Base-by-base conservation (phyloP, 64 coral and sea anemone species). In the Catalaphyllia jardinei region DNA sequence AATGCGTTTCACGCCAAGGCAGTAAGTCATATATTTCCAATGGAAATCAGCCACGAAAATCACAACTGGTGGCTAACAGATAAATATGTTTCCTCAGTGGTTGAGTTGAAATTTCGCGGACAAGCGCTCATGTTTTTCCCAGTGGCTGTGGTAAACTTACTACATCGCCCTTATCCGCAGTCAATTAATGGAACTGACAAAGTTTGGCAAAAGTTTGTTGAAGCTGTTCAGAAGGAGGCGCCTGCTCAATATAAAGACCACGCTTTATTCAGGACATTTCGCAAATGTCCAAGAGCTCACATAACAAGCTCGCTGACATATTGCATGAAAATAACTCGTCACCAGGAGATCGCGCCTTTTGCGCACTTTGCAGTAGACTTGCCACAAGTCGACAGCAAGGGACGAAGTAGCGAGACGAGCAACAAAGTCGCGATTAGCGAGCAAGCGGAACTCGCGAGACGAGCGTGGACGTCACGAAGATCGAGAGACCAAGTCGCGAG, bases 31-130 rank as follows among this genome's bases (percentile, higher is more conserved):
- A 86, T 86, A 29, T 86, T 86, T 10, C 83, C 83, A 15, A 22
- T 38, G 15, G 62, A 72, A 15, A 86, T 2, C 10, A 5, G 49
- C 13, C 31, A 86, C 19, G 83, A 86, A 25, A 73, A 71, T 12
- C 7, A 3, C 10, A 30, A 19, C 17, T 86, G 83, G 83, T 86
- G 64, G 64, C 2, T 72, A 0, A 59, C 83, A 8, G 64, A 57
- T 12, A 74, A 29, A 8, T 25, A 59, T 73, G 38, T 86, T 1
- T 0, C 16, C 6, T 16, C 71, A 18, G 33, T 31, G 0, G 83
- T 74, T 8, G 83, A 86, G 38, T 51, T 86, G 62, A 86, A 72
- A 72, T 86, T 86, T 52, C 33, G 83, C 17, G 83, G 83, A 17
- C 83, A 86, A 51, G 33, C 71, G 19, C 22, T 86, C 10, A 22